Base-by-base conservation (phyloP, 2,888 invertebrate species). In the Hirtodrosophila trivittata region DNA sequence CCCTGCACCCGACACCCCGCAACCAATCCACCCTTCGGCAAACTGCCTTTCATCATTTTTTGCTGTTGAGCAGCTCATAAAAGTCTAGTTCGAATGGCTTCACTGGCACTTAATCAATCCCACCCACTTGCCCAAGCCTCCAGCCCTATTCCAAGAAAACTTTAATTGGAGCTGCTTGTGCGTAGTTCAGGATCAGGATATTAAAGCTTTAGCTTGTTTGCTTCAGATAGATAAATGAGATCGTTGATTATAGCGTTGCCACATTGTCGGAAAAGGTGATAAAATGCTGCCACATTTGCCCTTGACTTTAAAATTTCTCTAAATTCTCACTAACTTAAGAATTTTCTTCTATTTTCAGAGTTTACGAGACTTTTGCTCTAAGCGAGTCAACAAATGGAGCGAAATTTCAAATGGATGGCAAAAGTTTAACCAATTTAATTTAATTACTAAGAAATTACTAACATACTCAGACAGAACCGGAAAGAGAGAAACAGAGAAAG, bases 361-460 rank as follows among this genome's bases (percentile, higher is more conserved):
- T 89, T 89, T 59, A 89, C 89, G 82, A 88, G 89, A 88, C 88
- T 89, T 76, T 78, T 89, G 77, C 89, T 89, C 57, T 89, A 89
- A 89, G 18, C 18, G 18, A 2, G 78, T 51, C 37, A 16, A 28
- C 50, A 57, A 49, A 13, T 45, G 26, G 32, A 42, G 47, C 35
- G 56, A 46, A 47, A 43, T 50, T 55, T 35, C 14, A 26, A 14
- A n/a, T 16, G 70, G 50, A 56, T 42, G 39, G 55, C 52, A 35
- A 58, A 46, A 37, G 54, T 51, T 74, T 32, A 68, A 50, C 46
- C 52, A 54, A 52, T 38, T 46, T 13, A 54, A 56, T 41, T 38
- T 47, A 66, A 76, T 64, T 77, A 46, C 59, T 71, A 67, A 85
- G 75, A 69, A 72, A 65, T 78, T 75, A 68, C 75, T 75, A 68